phyloP scores from a whole-genome alignment of 2,797 vertebrate genomes.

The Luscinia luscinia region DNA sequence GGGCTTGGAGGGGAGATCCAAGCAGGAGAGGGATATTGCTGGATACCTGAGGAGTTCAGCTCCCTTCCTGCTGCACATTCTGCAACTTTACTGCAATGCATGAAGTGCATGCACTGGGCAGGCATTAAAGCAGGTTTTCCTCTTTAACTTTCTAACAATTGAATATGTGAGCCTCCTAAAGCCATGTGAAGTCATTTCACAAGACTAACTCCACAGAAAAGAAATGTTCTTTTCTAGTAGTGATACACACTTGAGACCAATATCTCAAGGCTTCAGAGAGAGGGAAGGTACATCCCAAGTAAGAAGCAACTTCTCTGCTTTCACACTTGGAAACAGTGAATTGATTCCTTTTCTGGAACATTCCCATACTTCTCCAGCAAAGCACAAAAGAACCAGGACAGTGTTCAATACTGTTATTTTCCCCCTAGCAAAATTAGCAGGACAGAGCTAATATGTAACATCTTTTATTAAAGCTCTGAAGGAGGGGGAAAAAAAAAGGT shows the following conservation, averaged over 20 bases:
- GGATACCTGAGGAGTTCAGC: background rate
- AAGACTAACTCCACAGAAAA: background rate
- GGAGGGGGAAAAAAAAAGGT: background rate
- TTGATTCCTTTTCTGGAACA: background rate
- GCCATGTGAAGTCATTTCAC: background rate
- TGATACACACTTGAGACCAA: background rate
- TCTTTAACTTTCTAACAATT: background rate
- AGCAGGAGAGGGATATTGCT: background rate
- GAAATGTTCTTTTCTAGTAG: background rate
- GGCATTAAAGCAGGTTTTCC: background rate
- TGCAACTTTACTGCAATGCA: background rate
- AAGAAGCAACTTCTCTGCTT: background rate
- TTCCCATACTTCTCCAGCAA: background rate
- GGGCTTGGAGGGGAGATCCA: background rate
- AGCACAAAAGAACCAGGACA: background rate
- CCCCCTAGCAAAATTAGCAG: background rate
- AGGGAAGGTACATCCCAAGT: background rate
- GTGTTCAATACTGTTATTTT: background rate
- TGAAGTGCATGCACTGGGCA: background rate
- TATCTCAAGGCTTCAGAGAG: background rate
- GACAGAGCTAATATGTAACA: background rate
- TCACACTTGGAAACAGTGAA: background rate
- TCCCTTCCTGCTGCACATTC: background rate
- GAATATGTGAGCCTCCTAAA: background rate
- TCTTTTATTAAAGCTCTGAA: background rate